Evolutionary conservation across 1,140 invertebrate genomes (phyloP).

Genomic region (Drosophila punjabiensis): DNA sequence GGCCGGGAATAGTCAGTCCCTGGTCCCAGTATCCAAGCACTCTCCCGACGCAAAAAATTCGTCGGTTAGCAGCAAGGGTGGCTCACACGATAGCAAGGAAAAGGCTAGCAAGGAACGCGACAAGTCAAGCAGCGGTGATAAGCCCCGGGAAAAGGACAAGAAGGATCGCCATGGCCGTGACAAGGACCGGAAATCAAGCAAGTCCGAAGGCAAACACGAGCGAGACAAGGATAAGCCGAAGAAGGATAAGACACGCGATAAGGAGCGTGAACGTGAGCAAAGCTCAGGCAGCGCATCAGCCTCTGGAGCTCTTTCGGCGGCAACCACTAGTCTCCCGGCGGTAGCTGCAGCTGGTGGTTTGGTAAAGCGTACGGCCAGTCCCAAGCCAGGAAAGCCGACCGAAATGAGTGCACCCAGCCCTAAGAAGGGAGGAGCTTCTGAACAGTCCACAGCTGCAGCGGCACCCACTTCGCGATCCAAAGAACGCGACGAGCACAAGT

Average conservation of each 20-base stretch:
- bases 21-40: constrained; percentile 78
- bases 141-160: constrained; percentile 87
- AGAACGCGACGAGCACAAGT: constrained; percentile 83
- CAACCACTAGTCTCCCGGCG: constrained; percentile 1
- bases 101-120: constrained; percentile 77
- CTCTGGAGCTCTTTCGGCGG: background rate
- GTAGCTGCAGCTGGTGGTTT: constrained; percentile 11
- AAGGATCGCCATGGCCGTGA: constrained; percentile 88
- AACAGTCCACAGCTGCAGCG: constrained; percentile 4
- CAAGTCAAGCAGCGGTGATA: constrained; percentile 70
- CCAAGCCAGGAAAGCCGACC: constrained; percentile 72
- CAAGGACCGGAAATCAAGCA: constrained; percentile 85
- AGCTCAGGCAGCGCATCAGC: constrained; percentile 40
- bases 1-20: constrained; percentile 4
- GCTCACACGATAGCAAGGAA: constrained; percentile 59
- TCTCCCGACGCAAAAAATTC: constrained; percentile 82
- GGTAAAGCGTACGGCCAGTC: constrained; percentile 88
- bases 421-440: constrained; percentile 44
- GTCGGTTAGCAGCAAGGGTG: constrained; percentile 35
- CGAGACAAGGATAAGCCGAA: constrained; percentile 90
- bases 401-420: constrained; percentile 65
- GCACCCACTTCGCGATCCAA: constrained; percentile 59
- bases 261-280: constrained; percentile 88
- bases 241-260: constrained; percentile 87
- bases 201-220: constrained; percentile 86